phyloP scores from a whole-genome alignment of 1,140 invertebrate species.

The Drosophila quadrilineata region DNA sequence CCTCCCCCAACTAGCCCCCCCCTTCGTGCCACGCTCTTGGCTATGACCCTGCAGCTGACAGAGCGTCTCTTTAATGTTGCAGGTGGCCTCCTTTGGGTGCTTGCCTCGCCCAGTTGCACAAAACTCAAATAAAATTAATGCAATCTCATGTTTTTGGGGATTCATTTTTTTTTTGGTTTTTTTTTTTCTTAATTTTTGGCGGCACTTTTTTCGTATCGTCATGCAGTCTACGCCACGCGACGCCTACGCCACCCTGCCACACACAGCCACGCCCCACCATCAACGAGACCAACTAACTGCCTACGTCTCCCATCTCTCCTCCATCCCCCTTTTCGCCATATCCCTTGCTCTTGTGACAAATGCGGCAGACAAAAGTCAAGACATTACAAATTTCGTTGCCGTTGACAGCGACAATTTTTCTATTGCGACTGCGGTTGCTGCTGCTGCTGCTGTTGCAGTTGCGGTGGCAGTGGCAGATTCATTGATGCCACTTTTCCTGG shows the following conservation, averaged over 20 bases:
- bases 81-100: conserved; percentile 58
- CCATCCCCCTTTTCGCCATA: neutral
- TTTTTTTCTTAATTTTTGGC: no score
- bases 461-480: no score
- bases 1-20: neutral
- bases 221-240: conserved; percentile 78
- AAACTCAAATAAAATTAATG: conserved; percentile 62
- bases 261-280: conserved; percentile 25
- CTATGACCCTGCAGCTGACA: no score
- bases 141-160: conserved; percentile 20
- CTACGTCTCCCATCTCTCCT: neutral
- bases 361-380: conserved; percentile 41
- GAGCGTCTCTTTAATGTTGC: conserved; percentile 42
- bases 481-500: conserved; percentile 75
- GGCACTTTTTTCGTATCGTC: conserved; percentile 39
- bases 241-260: conserved; percentile 41
- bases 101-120: conserved; percentile 69
- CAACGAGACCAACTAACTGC: neutral
- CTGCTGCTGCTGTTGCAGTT: conserved; percentile 18
- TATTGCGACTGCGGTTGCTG: conserved; percentile 32
- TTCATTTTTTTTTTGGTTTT: no score
- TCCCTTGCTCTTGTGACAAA: conserved; percentile 23
- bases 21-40: neutral
- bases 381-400: conserved; percentile 59
- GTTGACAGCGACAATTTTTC: conserved; percentile 72